Conservation (phyloP, 2,797 vertebrate genomes). For the Selene dorsalis region DNA sequence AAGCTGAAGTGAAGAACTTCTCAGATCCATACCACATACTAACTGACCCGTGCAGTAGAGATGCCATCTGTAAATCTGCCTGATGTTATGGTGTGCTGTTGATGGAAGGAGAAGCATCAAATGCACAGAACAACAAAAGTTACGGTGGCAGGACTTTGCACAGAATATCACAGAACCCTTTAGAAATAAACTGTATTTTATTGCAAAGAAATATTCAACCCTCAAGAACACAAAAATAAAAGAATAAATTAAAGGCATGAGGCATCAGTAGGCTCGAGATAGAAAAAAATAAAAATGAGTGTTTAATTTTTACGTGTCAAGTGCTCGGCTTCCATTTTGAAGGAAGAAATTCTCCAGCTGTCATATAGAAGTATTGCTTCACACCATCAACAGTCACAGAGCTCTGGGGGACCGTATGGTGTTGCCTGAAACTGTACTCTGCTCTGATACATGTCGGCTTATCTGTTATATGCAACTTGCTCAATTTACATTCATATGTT, state of each 20-base stretch:
- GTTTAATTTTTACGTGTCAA: no score
- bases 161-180: not conserved
- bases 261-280: not conserved
- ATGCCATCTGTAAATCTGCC: not conserved
- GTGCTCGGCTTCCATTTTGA: slow-evolving; percentile 24
- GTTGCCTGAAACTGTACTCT: slow-evolving; percentile 10
- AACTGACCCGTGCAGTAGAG: not conserved
- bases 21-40: not conserved
- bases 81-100: no score
- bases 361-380: slow-evolving; percentile 14
- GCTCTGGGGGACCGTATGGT: slow-evolving; percentile 2
- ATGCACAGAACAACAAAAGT: not conserved
- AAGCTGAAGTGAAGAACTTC: not conserved
- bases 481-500: slow-evolving; percentile 6
- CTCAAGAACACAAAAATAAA: not conserved
- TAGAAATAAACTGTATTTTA: not conserved
- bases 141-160: not conserved
- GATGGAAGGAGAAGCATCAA: no score
- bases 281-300: not conserved
- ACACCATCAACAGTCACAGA: not conserved
- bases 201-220: not conserved
- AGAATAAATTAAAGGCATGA: not conserved
- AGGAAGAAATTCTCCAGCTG: slow-evolving; percentile 11
- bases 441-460: slow-evolving; percentile 11
- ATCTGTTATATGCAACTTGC: slow-evolving; percentile 46